Percentiles rank a stretch among this genome's conserved stretches.
phyloP scores from a whole-genome alignment of 2,888 invertebrate species.

The Calameuta pallipes region DNA sequence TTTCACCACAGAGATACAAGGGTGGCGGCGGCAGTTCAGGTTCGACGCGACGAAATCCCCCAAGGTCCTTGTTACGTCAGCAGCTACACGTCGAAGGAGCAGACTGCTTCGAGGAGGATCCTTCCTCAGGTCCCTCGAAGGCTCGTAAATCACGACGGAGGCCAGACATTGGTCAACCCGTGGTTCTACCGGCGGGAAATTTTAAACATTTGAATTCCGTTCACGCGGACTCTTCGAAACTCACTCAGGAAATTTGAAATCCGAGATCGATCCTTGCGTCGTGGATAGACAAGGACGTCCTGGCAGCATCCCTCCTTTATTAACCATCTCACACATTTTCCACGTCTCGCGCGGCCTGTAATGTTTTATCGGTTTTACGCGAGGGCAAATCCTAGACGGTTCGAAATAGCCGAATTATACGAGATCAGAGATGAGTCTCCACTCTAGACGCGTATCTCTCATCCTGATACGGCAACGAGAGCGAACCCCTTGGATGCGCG shows the following conservation, averaged over 20 bases:
- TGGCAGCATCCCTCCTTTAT: not conserved
- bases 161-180: not conserved
- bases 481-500: not conserved
- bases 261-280: not conserved
- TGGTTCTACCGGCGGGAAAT: not conserved
- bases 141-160: not conserved
- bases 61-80: not conserved
- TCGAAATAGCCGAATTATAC: slow-evolving; percentile 10
- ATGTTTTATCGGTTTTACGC: not conserved
- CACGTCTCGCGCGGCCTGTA: not conserved
- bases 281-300: not conserved
- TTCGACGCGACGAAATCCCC: not conserved
- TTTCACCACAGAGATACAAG: not conserved
- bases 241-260: not conserved
- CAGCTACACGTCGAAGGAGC: not conserved
- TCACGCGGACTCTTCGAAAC: not conserved
- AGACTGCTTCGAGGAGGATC: not conserved
- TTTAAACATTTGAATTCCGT: not conserved
- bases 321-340: not conserved
- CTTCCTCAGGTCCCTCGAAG: not conserved
- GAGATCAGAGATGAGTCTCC: not conserved
- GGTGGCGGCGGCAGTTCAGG: not conserved
- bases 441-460: not conserved
- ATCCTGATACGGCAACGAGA: not conserved
- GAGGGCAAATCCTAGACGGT: not conserved